These are phyloP conservation scores for Galaxias olidus DNA, from an alignment of 2,797 vertebrate species.

Conservation along the genomic window DNA sequence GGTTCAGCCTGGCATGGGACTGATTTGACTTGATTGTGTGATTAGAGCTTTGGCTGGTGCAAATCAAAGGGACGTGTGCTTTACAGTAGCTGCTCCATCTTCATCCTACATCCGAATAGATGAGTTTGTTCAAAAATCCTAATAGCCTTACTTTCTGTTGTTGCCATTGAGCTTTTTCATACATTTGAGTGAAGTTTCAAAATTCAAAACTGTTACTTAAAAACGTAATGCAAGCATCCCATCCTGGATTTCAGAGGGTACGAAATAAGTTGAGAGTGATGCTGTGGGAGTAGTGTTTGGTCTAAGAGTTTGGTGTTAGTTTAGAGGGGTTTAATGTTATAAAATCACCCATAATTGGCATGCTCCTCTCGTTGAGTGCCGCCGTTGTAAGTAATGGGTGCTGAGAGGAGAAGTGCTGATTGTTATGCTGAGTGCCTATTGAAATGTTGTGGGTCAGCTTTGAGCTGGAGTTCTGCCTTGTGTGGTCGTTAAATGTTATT, in stretches of 20 bases:
- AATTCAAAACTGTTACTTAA: conserved; percentile 6
- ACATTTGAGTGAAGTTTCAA: too few species aligned
- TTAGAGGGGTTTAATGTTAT: conserved; percentile 34
- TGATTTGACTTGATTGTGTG: too few species aligned
- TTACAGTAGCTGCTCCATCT: too few species aligned
- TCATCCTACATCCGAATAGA: too few species aligned
- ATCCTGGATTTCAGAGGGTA: too few species aligned
- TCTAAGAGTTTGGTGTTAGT: conserved; percentile 20
- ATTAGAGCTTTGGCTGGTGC: too few species aligned
- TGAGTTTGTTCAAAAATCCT: too few species aligned
- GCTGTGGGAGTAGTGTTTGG: conserved; percentile 9
- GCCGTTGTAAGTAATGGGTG: conserved; percentile 55
- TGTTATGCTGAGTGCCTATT: not conserved
- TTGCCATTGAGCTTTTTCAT: too few species aligned
- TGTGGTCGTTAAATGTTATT: conserved; percentile 63
- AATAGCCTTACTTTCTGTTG: too few species aligned
- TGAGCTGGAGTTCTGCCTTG: conserved; percentile 59
- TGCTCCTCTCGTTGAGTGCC: conserved; percentile 39
- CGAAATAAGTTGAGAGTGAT: too few species aligned
- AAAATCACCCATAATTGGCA: conserved; percentile 33
- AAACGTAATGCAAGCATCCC: not conserved
- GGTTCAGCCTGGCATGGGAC: too few species aligned
- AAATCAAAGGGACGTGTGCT: too few species aligned
- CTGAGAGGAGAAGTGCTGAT: conserved; percentile 51
- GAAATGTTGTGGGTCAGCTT: conserved; percentile 54